phyloP scores from a whole-genome alignment of 2,888 invertebrate species.

The Perizoma affinitatum region DNA sequence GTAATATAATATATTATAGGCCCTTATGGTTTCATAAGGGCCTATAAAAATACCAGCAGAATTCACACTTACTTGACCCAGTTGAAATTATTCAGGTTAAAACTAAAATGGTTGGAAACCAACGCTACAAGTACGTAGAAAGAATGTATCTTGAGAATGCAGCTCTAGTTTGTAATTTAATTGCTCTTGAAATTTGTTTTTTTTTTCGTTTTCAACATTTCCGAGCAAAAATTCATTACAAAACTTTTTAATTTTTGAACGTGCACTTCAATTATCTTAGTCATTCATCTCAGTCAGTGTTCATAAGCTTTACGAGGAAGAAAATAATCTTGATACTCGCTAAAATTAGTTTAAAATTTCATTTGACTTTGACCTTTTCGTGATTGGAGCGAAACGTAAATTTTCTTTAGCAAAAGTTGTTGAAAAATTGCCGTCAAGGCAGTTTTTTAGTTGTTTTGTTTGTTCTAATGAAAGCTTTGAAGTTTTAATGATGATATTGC shows the following conservation, averaged over 20 bases:
- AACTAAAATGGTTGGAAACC: constrained; percentile 11
- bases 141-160: constrained; percentile 21
- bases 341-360: constrained; percentile 49
- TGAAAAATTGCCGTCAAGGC: constrained; percentile 25
- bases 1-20: too few relatives aligned
- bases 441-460: constrained; percentile 36
- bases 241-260: constrained; percentile 61
- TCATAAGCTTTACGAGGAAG: constrained; percentile 58
- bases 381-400: constrained; percentile 45
- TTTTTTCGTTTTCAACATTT: not conserved
- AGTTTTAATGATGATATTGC: constrained; percentile 35
- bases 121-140: not conserved
- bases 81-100: constrained; percentile 28
- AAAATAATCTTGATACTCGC: constrained; percentile 60
- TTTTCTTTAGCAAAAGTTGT: constrained; percentile 44
- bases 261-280: constrained; percentile 67
- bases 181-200: constrained; percentile 10
- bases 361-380: constrained; percentile 50
- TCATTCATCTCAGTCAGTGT: constrained; percentile 73
- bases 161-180: constrained; percentile 10
- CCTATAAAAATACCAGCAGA: constrained; percentile 37
- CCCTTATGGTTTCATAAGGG: too few relatives aligned
- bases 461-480: constrained; percentile 29
- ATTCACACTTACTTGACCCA: constrained; percentile 36
- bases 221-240: constrained; percentile 36